Percentiles rank a stretch among this genome's conserved stretches.
These are phyloP conservation scores for Herpetotheres cachinnans DNA, from an alignment of 2,113 vertebrate genomes.

Conservation along the genomic window DNA sequence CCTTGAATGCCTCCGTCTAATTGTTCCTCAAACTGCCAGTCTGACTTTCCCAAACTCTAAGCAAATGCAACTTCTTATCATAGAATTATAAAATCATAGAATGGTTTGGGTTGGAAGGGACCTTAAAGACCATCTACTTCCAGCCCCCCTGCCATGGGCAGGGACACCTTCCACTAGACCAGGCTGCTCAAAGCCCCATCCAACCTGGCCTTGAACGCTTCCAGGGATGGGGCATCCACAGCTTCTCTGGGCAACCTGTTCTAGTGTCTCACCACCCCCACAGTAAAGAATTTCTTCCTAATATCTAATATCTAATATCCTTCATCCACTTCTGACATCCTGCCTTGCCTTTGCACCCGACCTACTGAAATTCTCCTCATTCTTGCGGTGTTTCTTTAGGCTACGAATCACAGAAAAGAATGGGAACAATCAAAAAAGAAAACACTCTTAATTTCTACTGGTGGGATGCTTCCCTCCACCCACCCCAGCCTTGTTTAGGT, in stretches of 20 bases:
- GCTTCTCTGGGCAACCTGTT: too few species aligned
- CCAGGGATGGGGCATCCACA: too few species aligned
- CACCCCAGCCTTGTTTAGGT: background rate
- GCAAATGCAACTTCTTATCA: background rate
- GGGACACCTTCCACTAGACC: too few species aligned
- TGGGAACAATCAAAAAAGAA: constrained; percentile 30
- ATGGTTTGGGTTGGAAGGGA: too few species aligned
- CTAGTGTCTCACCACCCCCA: too few species aligned
- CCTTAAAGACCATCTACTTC: too few species aligned
- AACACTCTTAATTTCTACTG: background rate
- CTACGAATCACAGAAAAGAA: background rate
- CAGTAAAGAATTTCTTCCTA: too few species aligned
- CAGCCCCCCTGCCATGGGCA: too few species aligned
- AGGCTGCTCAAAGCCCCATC: too few species aligned
- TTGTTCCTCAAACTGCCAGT: background rate
- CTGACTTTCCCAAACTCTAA: background rate
- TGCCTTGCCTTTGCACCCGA: background rate
- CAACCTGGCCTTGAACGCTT: too few species aligned
- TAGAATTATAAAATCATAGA: too few species aligned
- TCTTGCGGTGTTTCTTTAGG: constrained; percentile 10
- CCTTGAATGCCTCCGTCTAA: background rate
- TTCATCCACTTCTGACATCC: background rate
- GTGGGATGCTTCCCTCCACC: background rate
- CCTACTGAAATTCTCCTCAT: background rate
- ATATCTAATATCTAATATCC: background rate